Evolutionary conservation across 2,113 vertebrate genomes (phyloP).

Genomic region (Onychostoma macrolepis): DNA sequence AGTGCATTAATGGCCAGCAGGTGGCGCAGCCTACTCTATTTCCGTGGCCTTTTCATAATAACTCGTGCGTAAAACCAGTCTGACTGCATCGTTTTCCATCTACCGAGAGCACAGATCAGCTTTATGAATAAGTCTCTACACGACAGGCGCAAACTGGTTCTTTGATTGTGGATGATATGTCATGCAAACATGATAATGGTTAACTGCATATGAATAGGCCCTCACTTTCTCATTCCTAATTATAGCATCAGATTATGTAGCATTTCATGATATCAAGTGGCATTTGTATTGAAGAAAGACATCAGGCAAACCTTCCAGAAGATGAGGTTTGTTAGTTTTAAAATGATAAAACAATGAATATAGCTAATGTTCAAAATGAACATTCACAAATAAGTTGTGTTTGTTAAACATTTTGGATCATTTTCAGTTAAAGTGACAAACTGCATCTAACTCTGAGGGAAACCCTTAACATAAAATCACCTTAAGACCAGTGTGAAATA

Average conservation of each 20-base stretch:
- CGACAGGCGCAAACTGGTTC: not conserved
- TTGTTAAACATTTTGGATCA: not conserved
- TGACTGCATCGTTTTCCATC: not conserved
- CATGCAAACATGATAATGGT: not conserved
- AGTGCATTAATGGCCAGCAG: constrained; percentile 25
- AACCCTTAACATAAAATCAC: not conserved
- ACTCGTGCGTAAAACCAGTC: not conserved
- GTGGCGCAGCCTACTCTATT: not conserved
- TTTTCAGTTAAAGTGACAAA: not conserved
- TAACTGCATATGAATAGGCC: not conserved
- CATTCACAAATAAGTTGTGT: not conserved
- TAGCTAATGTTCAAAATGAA: not conserved
- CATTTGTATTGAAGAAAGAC: not conserved
- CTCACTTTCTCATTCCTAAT: not conserved
- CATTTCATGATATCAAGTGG: not conserved
- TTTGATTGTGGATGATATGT: not conserved
- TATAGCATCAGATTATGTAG: not conserved
- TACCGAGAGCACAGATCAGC: not conserved
- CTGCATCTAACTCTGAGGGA: too few species aligned
- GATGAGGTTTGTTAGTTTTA: not conserved
- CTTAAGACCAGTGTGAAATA: not conserved
- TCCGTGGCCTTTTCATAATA: not conserved
- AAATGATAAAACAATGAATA: not conserved
- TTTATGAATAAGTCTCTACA: not conserved
- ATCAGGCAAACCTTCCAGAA: not conserved